Base-by-base conservation (phyloP, 1,140 invertebrate genomes). In the Apis florea region DNA sequence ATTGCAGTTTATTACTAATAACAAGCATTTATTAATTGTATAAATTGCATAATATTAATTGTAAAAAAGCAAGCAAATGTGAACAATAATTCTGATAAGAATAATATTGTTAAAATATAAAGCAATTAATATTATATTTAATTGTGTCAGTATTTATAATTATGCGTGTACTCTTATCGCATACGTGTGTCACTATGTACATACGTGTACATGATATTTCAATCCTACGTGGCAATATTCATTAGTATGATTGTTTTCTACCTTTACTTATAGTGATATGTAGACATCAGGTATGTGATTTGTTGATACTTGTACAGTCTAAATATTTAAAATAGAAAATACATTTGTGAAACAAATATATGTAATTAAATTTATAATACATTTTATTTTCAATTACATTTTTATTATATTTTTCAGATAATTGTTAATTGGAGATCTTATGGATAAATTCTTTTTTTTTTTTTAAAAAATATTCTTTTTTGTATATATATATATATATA, bases 171-270 rank as follows among this genome's bases (percentile, higher is more conserved):
- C n/a, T 69, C n/a, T 82, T 82, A 82, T 82, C 73, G 47, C 9
- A 11, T 73, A n/a, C 40, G 12, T 79, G 49, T 63, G 58, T 72
- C 82, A 67, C 17, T 83, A 19, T 68, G 15, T 68, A 83, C 54
- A 72, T 19, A 47, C 24, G 26, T 24, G 21, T 63, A 83, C 63
- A 68, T 78, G 61, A n/a, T 66, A 53, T 72, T 72, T 67, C 21
- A 79, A 80, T 83, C 59, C 13, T 83, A 83, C 82, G 82, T 83
- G 82, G 82, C 82, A 83, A 79, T 61, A 21, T 49, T 82, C 47
- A 61, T 68, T 51, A 66, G 40, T 24, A 54, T 79, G 67, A 78
- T 71, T 79, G n/a, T 83, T 68, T 54, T 64, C 49, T 24, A 68
- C 17, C 21, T 68, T 17, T 51, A 15, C 12, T 71, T n/a, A 26